Evolutionary conservation across 2,113 vertebrate species (phyloP), one percentile per base, ranked within the genome.

Genomic region (Puffinus mauretanicus): DNA sequence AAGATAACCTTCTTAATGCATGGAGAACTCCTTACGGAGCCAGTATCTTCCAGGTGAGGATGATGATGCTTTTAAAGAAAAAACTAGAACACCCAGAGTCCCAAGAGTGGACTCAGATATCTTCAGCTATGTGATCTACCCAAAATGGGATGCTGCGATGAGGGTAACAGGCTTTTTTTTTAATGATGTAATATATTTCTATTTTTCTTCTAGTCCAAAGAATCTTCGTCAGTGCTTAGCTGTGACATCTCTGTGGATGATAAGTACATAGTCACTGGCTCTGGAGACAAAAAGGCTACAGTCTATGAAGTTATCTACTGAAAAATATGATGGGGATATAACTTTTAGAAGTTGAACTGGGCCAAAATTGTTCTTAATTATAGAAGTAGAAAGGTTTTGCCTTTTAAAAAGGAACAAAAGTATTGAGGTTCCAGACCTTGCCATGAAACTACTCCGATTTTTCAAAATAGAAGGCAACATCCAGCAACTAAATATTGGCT

Each of bases 11-110:
- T 96, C 99, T 99, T 95, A 99, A 99, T 94, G 99, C 99, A 24
- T 99, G 99, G 99, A 98, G 99, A 98, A 99, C 99, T 96, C 99
- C 99, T 47, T 99, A 99, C 6, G 99, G 99, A 98, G 99, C 99
- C 97, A 99, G 99, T 97, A 99, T 99, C 98, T 99, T 99, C 98
- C 99, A 99, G 99, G 99, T 99, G 98, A 84, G 95, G 36, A 65
- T 69, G n/a, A 76, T 67, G 12, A 9, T 89, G 24, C 3, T 91
- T 89, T 72, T 77, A 64, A 82, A 73, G 3, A 58, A 67, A 83
- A 90, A 29, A 18, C 2, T 6, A 27, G 32, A 77, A 47, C 5
- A 38, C 8, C 8, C 10, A 20, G 72, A 77, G 81, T 91, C 46
- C 49, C 8, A 32, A 40, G 30, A 75, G 11, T 62, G n/a, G 54